Evolutionary conservation across 2,888 invertebrate genomes (phyloP).

Genomic region (Epirrita christyi): DNA sequence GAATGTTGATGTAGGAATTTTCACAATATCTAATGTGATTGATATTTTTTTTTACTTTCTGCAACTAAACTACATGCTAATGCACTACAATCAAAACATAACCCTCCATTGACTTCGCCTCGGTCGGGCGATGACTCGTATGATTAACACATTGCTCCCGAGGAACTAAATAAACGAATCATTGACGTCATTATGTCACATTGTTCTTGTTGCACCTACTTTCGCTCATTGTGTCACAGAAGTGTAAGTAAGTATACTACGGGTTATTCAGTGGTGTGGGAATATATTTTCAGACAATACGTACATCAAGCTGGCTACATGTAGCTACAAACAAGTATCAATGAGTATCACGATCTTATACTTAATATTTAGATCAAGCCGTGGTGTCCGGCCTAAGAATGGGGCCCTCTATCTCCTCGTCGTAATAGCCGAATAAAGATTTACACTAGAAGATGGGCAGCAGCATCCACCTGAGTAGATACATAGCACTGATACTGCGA

Average conservation of each 20-base stretch:
- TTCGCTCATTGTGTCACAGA: constrained; percentile 28
- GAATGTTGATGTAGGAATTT: no score
- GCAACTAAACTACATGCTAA: not conserved
- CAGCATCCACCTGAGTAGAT: no score
- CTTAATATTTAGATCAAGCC: no score
- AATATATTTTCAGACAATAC: constrained; percentile 17
- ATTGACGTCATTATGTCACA: constrained; percentile 38
- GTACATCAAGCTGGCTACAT: not conserved
- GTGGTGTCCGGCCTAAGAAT: no score
- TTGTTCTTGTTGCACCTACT: constrained; percentile 34
- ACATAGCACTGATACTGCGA: no score
- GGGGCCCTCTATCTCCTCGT: no score
- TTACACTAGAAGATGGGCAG: no score
- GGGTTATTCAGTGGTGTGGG: constrained; percentile 16
- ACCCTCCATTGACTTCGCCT: not conserved
- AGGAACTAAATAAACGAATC: constrained; percentile 24
- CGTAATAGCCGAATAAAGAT: no score
- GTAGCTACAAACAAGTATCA: not conserved
- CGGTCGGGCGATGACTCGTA: constrained; percentile 19
- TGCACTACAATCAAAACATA: constrained; percentile 10
- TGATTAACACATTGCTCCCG: constrained; percentile 24
- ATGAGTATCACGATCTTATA: no score
- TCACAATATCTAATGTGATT: no score
- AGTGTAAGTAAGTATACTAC: not conserved
- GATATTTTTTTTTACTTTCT: no score